Base-by-base conservation (phyloP, 2,113 vertebrate genomes). In the Brachyhypopomus gauderio region DNA sequence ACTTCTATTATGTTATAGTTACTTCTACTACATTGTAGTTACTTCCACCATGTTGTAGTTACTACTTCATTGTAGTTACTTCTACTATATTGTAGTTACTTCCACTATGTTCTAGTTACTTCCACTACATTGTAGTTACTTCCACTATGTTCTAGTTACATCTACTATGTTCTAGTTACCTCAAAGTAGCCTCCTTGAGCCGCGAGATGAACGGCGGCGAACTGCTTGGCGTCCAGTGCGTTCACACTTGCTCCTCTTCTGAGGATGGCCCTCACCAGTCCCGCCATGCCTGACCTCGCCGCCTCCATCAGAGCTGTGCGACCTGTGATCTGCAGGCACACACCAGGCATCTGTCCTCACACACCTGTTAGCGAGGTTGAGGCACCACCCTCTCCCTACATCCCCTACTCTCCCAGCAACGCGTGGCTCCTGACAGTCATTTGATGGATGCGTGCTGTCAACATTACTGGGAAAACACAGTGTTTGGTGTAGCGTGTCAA, bases 281-380 rank as follows among this genome's bases (percentile, higher is more conserved):
- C 92, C 5, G 92, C 1, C 2, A 83, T 93, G 0, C 96, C 97
- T 55, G 93, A 92, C 84, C 92, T 92, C 0, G 93, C 86, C 0
- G 95, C 94, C 87, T 94, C 96, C 96, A 99, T 99, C 77, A 99
- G 72, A 9, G 93, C 95, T 0, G 96, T 98, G 38, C 94, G 90
- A 2, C 96, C 95, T 0, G 95, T 98, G 63, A 87, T 82, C 98
- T 99, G 88, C n/a, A 27, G 23, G 66, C 5, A 74, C 20, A 90
- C 56, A 9, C 62, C 3, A 67, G 60, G 5, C 23, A 9, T 60
- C 77, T 58, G 11, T 60, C 48, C 12, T 69, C 34, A 27, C 45
- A 75, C 60, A 81, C 30, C 60, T 80, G 27, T 20, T 23, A 55
- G 23, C 30, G 66, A 11, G 52, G 25, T 34, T 72, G 6, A 20